phyloP scores from a whole-genome alignment of 2,113 vertebrate genomes.

The Suricata suricatta region DNA sequence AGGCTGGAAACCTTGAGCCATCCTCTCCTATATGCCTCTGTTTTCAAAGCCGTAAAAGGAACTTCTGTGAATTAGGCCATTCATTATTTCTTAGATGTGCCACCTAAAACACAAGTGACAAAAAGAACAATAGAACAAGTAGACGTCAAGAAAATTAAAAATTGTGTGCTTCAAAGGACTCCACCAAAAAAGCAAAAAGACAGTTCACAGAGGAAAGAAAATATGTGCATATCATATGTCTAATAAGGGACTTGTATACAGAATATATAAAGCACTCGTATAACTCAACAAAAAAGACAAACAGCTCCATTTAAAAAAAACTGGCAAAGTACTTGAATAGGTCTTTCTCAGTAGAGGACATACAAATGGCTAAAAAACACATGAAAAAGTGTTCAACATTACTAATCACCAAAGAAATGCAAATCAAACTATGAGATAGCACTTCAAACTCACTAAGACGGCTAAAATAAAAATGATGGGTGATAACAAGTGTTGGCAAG shows the following conservation, averaged over 20 bases:
- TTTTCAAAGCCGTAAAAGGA: background rate
- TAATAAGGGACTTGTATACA: background rate
- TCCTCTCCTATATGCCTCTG: background rate
- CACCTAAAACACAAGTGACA: background rate
- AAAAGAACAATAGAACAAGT: background rate
- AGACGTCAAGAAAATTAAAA: background rate
- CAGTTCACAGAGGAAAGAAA: background rate
- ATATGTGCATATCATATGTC: background rate
- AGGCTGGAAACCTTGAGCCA: background rate
- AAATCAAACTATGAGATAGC: background rate
- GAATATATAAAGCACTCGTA: background rate
- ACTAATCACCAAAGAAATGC: background rate
- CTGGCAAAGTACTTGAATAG: background rate
- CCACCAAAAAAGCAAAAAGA: background rate
- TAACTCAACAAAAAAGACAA: background rate
- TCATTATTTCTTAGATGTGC: background rate
- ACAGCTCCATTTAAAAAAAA: constrained; percentile 9
- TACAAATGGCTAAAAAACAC: background rate
- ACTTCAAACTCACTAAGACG: background rate
- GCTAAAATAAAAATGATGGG: background rate
- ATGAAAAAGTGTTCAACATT: background rate
- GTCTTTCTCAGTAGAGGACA: background rate
- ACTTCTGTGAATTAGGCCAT: background rate
- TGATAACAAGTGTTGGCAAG: background rate
- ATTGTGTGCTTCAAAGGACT: background rate